These are phyloP conservation scores for Ennomos erosarius DNA, from an alignment of 2,888 invertebrate genomes.

Conservation along the genomic window DNA sequence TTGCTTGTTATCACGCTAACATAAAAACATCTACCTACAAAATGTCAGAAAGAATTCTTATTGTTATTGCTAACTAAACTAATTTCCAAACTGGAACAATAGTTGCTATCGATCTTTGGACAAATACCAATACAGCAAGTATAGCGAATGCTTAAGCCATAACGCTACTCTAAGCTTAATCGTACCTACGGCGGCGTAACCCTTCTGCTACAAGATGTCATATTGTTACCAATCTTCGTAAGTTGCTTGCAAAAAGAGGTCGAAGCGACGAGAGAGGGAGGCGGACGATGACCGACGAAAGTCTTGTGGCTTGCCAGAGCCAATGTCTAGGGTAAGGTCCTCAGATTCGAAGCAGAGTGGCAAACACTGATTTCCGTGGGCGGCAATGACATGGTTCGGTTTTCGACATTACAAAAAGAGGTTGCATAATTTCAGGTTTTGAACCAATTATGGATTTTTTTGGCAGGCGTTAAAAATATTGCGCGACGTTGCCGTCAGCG, in stretches of 20 bases:
- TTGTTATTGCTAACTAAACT: conserved; percentile 33
- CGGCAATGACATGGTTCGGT: conserved; percentile 62
- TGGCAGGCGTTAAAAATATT: conserved; percentile 12
- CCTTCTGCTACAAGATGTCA: conserved; percentile 50
- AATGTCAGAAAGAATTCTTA: conserved; percentile 1
- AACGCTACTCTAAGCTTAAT: too few species aligned
- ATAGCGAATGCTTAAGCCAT: conserved; percentile 48
- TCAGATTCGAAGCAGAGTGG: conserved; percentile 63
- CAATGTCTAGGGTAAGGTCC: conserved; percentile 82
- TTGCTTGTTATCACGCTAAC: not conserved
- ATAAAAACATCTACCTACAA: conserved; percentile 2
- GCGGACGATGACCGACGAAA: conserved; percentile 78
- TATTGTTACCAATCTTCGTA: conserved; percentile 49
- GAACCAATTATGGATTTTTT: conserved; percentile 31
- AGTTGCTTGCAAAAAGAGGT: conserved; percentile 69
- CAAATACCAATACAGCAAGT: conserved; percentile 32
- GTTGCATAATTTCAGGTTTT: conserved; percentile 58
- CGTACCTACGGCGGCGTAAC: conserved; percentile 51
- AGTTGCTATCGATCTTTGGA: conserved; percentile 42
- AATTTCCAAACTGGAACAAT: conserved; percentile 38
- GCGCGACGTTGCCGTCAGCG: conserved; percentile 1
- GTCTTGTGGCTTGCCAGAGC: conserved; percentile 60
- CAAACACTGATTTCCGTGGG: conserved; percentile 62
- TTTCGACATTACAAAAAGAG: conserved; percentile 58
- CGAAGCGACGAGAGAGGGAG: conserved; percentile 64